Conservation (phyloP, 2,888 invertebrate genomes). For the Acronicta aceris region DNA sequence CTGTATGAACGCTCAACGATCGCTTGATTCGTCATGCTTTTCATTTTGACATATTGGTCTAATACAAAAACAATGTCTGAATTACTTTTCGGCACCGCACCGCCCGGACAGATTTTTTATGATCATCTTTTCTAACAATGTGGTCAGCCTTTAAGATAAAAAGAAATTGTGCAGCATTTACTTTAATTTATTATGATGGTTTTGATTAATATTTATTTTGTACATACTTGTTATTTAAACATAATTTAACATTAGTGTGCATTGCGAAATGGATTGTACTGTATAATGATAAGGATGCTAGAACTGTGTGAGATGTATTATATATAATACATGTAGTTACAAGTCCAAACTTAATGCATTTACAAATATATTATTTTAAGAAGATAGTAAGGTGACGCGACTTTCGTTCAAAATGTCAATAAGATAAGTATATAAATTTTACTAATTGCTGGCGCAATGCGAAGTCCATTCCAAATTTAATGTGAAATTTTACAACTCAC, state of each 20-base stretch:
- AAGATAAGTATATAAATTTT: conserved; percentile 74
- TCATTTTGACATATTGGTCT: too few species aligned
- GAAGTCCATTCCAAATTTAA: conserved; percentile 60
- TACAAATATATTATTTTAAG: conserved; percentile 34
- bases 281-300: conserved; percentile 25
- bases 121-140: too few species aligned
- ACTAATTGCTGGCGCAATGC: conserved; percentile 70
- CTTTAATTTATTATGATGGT: too few species aligned
- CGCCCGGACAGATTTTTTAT: too few species aligned
- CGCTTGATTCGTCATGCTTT: too few species aligned
- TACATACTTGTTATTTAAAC: not conserved
- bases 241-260: conserved; percentile 10
- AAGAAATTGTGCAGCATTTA: too few species aligned
- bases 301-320: conserved; percentile 42
- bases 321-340: conserved; percentile 81
- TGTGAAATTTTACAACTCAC: conserved; percentile 62
- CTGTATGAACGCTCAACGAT: too few species aligned
- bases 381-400: conserved; percentile 55
- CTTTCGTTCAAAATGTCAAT: conserved; percentile 52
- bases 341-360: conserved; percentile 63
- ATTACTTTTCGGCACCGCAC: too few species aligned
- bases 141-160: too few species aligned
- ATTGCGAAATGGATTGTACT: conserved; percentile 36
- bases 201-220: not conserved
- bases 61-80: too few species aligned